These are phyloP conservation scores for Sarcoramphus papa DNA, from an alignment of 2,797 vertebrate genomes.

Conservation along the genomic window DNA sequence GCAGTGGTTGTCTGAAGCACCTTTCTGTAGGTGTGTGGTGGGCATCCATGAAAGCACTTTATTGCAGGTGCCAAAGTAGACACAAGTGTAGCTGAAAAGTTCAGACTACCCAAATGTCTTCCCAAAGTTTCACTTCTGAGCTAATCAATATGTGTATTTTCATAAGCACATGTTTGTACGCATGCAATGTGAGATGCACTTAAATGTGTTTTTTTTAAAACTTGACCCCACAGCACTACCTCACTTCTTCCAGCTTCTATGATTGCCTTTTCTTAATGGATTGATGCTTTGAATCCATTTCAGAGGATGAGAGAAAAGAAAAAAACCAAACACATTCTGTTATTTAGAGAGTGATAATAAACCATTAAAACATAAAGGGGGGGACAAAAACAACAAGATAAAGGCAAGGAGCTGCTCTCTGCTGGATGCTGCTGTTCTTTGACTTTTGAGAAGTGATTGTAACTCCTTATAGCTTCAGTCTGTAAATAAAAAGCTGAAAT, in stretches of 20 bases:
- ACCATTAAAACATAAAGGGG: not conserved
- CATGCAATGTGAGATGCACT: not conserved
- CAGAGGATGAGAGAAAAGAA: not conserved
- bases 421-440: not conserved
- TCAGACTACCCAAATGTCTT: not conserved
- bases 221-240: conserved; percentile 17
- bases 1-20: not conserved
- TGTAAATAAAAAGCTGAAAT: not conserved
- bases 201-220: not conserved
- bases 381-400: not conserved
- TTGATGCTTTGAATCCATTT: not conserved
- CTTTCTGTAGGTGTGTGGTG: not conserved
- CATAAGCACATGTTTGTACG: not conserved
- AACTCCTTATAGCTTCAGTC: not conserved
- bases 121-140: not conserved
- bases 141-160: not conserved
- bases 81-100: not conserved
- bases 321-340: not conserved
- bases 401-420: not conserved
- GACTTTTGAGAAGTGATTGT: not conserved
- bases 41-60: not conserved
- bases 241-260: conserved; percentile 1
- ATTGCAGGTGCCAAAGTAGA: not conserved
- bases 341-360: not conserved
- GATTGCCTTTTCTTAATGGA: conserved; percentile 10